Evolutionary conservation across 2,888 invertebrate genomes (phyloP).

Genomic region (Prosapia bicincta): DNA sequence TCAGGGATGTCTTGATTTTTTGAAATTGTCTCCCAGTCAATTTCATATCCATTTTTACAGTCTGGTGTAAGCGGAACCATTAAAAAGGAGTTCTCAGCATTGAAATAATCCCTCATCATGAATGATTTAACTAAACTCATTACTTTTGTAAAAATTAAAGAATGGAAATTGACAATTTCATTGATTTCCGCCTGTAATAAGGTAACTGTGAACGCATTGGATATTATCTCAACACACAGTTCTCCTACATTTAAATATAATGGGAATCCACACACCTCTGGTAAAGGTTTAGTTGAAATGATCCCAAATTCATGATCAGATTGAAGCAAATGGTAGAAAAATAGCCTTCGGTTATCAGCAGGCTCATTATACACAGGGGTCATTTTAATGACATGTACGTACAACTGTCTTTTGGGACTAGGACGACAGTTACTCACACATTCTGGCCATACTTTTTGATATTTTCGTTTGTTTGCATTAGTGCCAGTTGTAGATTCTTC

Average conservation of each 20-base stretch:
- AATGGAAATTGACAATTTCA: slow-evolving; percentile 62
- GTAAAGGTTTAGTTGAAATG: slow-evolving; percentile 57
- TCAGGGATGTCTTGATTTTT: no score
- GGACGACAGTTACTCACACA: slow-evolving; percentile 48
- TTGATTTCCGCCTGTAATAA: slow-evolving; percentile 52
- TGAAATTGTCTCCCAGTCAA: no score
- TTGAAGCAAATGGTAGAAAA: slow-evolving; percentile 54
- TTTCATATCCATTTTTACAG: no score
- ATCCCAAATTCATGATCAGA: slow-evolving; percentile 58
- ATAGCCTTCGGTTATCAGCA: slow-evolving; percentile 49
- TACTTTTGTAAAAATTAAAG: slow-evolving; percentile 69
- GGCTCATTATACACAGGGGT: slow-evolving; percentile 52
- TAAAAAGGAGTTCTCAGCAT: slow-evolving; percentile 51
- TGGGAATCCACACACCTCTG: slow-evolving; percentile 60
- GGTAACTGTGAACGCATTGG: slow-evolving; percentile 41
- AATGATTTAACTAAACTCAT: slow-evolving; percentile 61
- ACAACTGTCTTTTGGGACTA: slow-evolving; percentile 44
- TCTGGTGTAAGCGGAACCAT: slow-evolving; percentile 43
- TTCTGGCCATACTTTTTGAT: slow-evolving; percentile 45
- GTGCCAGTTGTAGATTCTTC: neutral
- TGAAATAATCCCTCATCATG: slow-evolving; percentile 47
- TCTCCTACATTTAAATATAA: slow-evolving; percentile 67
- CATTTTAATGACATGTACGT: slow-evolving; percentile 59
- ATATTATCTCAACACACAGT: slow-evolving; percentile 45
- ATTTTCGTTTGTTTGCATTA: neutral